These are phyloP conservation scores for Quadroppia sp. DNA, from an alignment of 2,888 invertebrate genomes.

Conservation along the genomic window DNA sequence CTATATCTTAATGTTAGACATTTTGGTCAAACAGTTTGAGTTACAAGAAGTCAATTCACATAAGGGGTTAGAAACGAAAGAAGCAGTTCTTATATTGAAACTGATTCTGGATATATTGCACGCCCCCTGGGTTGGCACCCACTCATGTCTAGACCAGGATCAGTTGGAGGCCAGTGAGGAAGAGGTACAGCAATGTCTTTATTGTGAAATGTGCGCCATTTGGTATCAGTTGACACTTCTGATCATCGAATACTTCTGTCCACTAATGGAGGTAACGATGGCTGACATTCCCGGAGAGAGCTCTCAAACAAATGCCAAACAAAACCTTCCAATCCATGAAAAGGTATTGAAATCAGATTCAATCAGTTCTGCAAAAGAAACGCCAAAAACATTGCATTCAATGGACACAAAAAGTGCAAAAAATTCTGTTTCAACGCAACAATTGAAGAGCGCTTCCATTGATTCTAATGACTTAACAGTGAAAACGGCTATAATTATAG, in stretches of 20 bases:
- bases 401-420: not conserved
- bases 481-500: slow-evolving; percentile 85
- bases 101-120: slow-evolving; percentile 70
- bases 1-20: slow-evolving; percentile 93
- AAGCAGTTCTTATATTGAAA: slow-evolving; percentile 67
- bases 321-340: not conserved
- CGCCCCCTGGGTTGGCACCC: slow-evolving; percentile 34
- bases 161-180: slow-evolving; percentile 51
- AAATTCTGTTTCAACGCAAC: not conserved
- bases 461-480: slow-evolving; percentile 40
- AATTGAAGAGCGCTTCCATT: not conserved
- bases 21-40: slow-evolving; percentile 88
- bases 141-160: slow-evolving; percentile 18
- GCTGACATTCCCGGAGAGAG: slow-evolving; percentile 57
- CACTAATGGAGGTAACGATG: slow-evolving; percentile 67
- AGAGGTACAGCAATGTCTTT: slow-evolving; percentile 68
- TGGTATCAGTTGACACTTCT: slow-evolving; percentile 87
- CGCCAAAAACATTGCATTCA: not conserved
- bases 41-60: slow-evolving; percentile 77
- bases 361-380: not conserved
- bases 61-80: slow-evolving; percentile 69
- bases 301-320: not conserved
- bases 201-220: slow-evolving; percentile 87
- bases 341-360: slow-evolving; percentile 2
- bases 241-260: slow-evolving; percentile 72